A percentile compares a stretch with the other conserved stretches of the same genome.
Evolutionary conservation across 2,113 vertebrate genomes (phyloP).

Genomic region (Neolamprologus cancellatus): DNA sequence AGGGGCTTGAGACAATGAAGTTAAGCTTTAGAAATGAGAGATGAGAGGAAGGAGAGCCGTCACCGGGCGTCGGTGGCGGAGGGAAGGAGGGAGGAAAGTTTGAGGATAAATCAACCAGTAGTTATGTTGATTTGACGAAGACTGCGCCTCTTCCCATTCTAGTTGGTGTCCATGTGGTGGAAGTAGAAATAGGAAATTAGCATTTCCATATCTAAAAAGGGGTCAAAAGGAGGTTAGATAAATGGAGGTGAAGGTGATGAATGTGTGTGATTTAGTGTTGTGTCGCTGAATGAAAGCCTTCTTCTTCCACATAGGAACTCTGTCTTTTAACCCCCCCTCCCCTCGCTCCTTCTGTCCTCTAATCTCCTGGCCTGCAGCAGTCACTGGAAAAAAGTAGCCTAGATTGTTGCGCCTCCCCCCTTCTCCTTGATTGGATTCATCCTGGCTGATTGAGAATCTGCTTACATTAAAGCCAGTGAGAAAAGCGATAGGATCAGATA

Average conservation of each 20-base stretch:
- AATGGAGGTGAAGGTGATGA: constrained; percentile 41
- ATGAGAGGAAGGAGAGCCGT: constrained; percentile 42
- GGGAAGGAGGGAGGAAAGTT: constrained; percentile 4
- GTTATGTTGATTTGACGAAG: constrained; percentile 58
- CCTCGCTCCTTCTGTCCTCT: constrained; percentile 34
- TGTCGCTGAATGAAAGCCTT: constrained; percentile 30
- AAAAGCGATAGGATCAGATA: constrained; percentile 37
- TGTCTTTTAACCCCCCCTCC: not conserved
- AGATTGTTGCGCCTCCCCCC: constrained; percentile 58
- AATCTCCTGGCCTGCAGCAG: constrained; percentile 70
- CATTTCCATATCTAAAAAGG: constrained; percentile 28
- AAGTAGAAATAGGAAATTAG: constrained; percentile 25
- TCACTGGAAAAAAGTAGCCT: constrained; percentile 64
- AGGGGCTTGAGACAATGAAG: constrained; percentile 76
- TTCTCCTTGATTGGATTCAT: constrained; percentile 66
- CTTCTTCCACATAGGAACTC: not conserved
- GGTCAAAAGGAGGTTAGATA: not conserved
- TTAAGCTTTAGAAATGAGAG: constrained; percentile 74
- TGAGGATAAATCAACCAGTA: constrained; percentile 62
- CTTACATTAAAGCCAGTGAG: constrained; percentile 57
- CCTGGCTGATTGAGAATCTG: constrained; percentile 63
- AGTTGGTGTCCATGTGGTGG: constrained; percentile 3
- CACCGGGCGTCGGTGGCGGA: constrained; percentile 24
- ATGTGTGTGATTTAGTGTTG: constrained; percentile 57
- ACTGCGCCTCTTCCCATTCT: constrained; percentile 1